phyloP scores from a whole-genome alignment of 2,113 vertebrate genomes.

The Sylvietta virens region DNA sequence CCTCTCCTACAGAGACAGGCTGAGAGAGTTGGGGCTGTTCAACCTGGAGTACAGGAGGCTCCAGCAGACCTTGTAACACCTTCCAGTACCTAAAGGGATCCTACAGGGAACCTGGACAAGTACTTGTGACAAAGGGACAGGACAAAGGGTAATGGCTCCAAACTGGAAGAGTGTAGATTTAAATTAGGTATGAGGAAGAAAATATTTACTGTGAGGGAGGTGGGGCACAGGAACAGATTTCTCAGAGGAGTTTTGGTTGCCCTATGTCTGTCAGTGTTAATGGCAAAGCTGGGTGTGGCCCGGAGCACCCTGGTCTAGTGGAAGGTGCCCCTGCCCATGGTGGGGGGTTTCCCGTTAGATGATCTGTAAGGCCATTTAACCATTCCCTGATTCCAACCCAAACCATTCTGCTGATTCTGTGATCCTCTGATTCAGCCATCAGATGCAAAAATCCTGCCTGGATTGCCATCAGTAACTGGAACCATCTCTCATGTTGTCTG shows the following conservation, averaged over 20 bases:
- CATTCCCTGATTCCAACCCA: neutral
- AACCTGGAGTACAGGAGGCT: neutral
- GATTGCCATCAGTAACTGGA: neutral
- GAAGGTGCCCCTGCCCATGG: neutral
- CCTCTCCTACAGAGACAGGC: neutral
- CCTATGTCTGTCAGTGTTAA: neutral
- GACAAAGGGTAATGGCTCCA: neutral
- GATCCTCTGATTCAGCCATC: no score
- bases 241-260: neutral
- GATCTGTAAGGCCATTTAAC: neutral
- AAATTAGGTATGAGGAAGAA: neutral
- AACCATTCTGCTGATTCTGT: neutral
- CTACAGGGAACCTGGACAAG: neutral
- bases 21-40: neutral
- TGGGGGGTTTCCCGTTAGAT: neutral
- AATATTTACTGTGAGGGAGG: neutral
- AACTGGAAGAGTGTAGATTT: neutral
- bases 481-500: neutral
- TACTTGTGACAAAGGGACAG: neutral
- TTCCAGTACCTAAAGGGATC: no score
- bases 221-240: neutral
- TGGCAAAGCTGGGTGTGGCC: neutral
- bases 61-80: neutral
- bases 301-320: neutral
- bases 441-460: neutral